phyloP scores from a whole-genome alignment of 37 sponge, comb jelly and placozoan species.

The Ephydatia muelleri region DNA sequence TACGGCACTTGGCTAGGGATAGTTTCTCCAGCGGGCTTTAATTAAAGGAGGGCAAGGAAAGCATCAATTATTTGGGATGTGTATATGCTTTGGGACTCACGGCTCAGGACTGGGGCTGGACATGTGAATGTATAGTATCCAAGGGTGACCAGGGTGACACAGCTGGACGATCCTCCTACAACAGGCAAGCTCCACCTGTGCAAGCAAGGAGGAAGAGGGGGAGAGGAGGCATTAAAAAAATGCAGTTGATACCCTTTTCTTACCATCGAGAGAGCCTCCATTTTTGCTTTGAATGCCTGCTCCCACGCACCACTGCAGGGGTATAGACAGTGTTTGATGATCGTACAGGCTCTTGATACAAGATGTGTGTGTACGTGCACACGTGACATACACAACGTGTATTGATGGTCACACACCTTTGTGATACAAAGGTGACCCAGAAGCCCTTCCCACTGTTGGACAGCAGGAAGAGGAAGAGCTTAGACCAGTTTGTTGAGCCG shows the following conservation, averaged over 20 bases:
- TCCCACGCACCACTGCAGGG: slow-evolving; percentile 64
- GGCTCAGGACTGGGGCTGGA: background rate
- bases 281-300: slow-evolving; percentile 48
- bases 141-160: slow-evolving; percentile 36
- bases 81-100: background rate
- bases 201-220: background rate
- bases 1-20: slow-evolving; percentile 25
- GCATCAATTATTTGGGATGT: background rate
- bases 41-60: background rate
- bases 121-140: slow-evolving; percentile 36
- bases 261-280: slow-evolving; percentile 55
- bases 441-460: slow-evolving; percentile 59
- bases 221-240: background rate
- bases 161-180: slow-evolving; percentile 58
- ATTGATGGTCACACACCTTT: slow-evolving; percentile 18
- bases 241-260: background rate
- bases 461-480: slow-evolving; percentile 52
- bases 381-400: no score
- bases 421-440: slow-evolving; percentile 49
- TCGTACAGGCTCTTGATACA: no score
- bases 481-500: slow-evolving; percentile 40
- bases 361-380: no score
- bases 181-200: slow-evolving; percentile 70
- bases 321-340: no score
- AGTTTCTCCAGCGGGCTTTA: background rate